Base-by-base conservation (phyloP, 2,888 invertebrate species). In the Callyntrura guangdongensis region DNA sequence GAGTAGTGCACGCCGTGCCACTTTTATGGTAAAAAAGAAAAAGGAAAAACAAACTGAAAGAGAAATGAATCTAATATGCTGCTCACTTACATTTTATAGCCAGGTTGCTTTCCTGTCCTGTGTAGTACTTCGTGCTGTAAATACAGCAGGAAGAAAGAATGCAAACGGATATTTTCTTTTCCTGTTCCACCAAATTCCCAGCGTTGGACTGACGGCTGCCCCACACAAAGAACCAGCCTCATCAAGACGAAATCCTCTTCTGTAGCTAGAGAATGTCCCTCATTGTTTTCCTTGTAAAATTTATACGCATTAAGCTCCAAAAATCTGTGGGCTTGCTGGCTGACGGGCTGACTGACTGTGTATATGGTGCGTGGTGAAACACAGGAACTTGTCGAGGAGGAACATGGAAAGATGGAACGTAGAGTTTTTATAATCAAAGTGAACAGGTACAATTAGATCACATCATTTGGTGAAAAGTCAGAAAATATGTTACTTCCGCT, bases 1-100 rank as follows among this genome's bases (percentile, higher is more conserved):
- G 20, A 61, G 27, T 14, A 81, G 89, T 89, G 25, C 77, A 84
- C 84, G 89, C 74, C 84, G 84, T 84, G 77, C 74, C 89, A 69
- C 27, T 89, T 89, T 84, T 89, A 89, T 88, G 88, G 72, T 88
- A 89, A 89, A 77, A 83, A 64, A n/a, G 64, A 27, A n/a, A n/a
- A n/a, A 56, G 45, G 61, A n/a, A n/a, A 61, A 89, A 79, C 8
- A 77, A 72, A 90, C 25, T 85, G 79, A 81, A 81, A 81, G 53
- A 81, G 90, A 85, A 90, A 90, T 90, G 90, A 81, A 90, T 90
- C 86, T 90, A 59, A 90, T n/a, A n/a, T 81, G 81, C 79, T 90
- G 90, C 64, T 89, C 81, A 90, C 90, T 90, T 85, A 36, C 53
- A 77, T 86, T 69, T 86, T 86, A 86, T 86, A 45, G 47, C 87